phyloP scores from a whole-genome alignment of 2,113 vertebrate species.

The Axis porcinus region DNA sequence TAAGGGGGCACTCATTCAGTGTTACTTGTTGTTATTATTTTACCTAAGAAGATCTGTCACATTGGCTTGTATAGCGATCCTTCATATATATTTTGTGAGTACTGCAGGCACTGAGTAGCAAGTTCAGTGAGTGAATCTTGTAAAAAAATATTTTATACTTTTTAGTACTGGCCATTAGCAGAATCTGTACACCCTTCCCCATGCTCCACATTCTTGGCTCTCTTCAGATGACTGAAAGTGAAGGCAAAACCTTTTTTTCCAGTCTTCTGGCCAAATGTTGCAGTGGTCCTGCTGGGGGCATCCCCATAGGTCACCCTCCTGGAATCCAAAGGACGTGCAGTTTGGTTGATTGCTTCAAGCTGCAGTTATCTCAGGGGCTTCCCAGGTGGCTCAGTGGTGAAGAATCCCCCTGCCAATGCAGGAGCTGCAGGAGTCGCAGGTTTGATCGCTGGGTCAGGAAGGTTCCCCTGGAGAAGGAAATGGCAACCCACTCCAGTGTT shows the following conservation, averaged over 20 bases:
- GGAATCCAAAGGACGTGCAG: background rate
- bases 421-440: accelerated
- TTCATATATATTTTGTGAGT: background rate
- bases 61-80: background rate
- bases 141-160: background rate
- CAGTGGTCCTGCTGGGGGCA: background rate
- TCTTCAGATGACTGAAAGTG: background rate
- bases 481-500: background rate
- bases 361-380: background rate
- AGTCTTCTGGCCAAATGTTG: background rate
- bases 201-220: background rate
- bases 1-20: background rate
- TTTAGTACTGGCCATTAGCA: background rate
- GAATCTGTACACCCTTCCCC: background rate
- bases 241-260: background rate
- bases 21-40: background rate
- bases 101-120: background rate
- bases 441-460: background rate
- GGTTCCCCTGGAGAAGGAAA: background rate
- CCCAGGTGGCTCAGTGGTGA: background rate
- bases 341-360: background rate
- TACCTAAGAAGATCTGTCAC: background rate
- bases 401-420: background rate
- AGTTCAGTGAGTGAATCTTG: background rate
- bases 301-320: background rate